Percentiles rank a stretch among this genome's conserved stretches.
phyloP scores from a whole-genome alignment of 1,140 invertebrate species.

The Akabosia matsudoensis region DNA sequence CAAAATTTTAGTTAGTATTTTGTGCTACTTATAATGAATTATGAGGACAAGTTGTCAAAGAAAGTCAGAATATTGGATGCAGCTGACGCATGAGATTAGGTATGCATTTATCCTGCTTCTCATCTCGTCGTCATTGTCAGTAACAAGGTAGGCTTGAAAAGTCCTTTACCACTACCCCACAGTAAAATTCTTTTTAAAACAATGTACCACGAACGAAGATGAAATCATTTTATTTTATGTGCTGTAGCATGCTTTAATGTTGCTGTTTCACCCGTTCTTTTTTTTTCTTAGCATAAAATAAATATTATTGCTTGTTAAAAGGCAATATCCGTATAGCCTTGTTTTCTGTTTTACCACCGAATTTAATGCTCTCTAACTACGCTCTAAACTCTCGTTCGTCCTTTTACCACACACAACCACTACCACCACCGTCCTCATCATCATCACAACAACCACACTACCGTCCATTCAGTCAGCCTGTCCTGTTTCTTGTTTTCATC shows the following conservation, averaged over 20 bases:
- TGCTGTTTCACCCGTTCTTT: neutral
- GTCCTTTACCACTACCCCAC: neutral
- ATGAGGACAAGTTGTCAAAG: neutral
- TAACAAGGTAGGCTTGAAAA: no score
- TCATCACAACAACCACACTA: no score
- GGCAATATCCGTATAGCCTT: slow-evolving; percentile 21
- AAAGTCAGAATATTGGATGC: neutral
- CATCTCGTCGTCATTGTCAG: no score
- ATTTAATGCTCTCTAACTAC: neutral
- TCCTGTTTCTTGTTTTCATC: neutral
- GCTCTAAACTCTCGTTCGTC: neutral
- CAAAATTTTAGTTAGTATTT: no score
- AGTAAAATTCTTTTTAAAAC: neutral
- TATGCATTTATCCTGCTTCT: no score
- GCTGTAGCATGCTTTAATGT: neutral
- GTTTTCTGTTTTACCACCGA: slow-evolving; percentile 1
- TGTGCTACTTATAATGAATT: neutral
- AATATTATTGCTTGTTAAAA: slow-evolving; percentile 19
- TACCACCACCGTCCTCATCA: neutral
- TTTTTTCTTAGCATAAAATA: neutral
- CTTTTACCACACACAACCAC: slow-evolving; percentile 11
- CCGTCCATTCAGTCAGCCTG: slow-evolving; percentile 11
- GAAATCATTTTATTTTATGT: neutral
- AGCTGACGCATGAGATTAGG: neutral
- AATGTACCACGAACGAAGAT: neutral